Percentiles rank a stretch among this genome's conserved stretches.
These are phyloP conservation scores for Hippopotamyrus pictus DNA, from an alignment of 2,797 vertebrate species.

Conservation along the genomic window DNA sequence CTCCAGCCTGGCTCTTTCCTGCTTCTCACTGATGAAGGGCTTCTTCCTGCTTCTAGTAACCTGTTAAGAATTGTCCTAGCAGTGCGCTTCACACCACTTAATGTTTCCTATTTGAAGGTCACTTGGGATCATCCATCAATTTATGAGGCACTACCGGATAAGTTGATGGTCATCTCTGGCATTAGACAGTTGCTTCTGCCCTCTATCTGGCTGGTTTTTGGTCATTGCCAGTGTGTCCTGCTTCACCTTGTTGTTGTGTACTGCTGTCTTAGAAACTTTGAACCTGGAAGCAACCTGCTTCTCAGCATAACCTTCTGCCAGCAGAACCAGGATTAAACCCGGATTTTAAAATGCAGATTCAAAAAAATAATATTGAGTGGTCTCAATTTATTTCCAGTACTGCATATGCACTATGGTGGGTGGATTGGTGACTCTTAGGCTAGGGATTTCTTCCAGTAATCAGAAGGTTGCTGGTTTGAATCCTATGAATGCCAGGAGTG, in stretches of 20 bases:
- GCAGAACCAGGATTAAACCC: neutral
- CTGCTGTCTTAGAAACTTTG: neutral
- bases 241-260: neutral
- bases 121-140: neutral
- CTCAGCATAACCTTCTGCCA: neutral
- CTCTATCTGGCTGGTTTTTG: neutral
- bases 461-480: neutral
- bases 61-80: neutral
- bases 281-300: neutral
- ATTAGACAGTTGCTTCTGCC: neutral
- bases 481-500: neutral
- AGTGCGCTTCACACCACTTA: neutral
- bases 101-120: neutral
- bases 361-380: neutral
- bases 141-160: neutral
- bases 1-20: neutral
- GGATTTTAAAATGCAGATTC: neutral
- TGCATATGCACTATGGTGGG: neutral
- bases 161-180: neutral
- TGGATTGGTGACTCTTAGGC: neutral
- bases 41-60: neutral
- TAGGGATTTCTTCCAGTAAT: neutral
- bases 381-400: neutral
- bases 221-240: neutral
- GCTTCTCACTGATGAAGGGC: neutral